Percentiles rank a stretch among this genome's conserved stretches.
These are phyloP conservation scores for Glomeris marginata DNA, from an alignment of 2,888 invertebrate species.

Conservation along the genomic window DNA sequence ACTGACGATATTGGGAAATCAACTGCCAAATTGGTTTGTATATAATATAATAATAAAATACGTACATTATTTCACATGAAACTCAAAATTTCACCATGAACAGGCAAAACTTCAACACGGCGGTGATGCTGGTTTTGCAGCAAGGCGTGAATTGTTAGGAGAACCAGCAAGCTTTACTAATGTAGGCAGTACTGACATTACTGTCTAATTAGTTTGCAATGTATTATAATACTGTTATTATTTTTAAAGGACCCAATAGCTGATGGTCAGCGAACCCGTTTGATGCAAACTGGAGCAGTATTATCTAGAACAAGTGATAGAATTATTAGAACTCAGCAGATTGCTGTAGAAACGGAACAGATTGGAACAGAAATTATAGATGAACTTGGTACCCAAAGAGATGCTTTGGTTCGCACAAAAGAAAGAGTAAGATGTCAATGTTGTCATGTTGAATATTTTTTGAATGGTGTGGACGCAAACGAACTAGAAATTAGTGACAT, in stretches of 20 bases:
- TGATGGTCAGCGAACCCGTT: slow-evolving; percentile 1
- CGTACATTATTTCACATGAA: background rate
- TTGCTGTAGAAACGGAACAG: slow-evolving; percentile 64
- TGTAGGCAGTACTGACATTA: background rate
- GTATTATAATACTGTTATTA: background rate
- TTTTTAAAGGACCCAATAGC: background rate
- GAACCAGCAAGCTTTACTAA: background rate
- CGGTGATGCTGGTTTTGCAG: background rate
- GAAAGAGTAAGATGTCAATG: slow-evolving; percentile 33
- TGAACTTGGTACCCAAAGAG: slow-evolving; percentile 59
- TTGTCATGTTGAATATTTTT: background rate
- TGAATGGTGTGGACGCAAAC: too few species aligned
- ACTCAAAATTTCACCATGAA: background rate
- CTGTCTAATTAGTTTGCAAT: background rate
- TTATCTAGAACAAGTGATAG: slow-evolving; percentile 7
- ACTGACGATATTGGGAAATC: slow-evolving; percentile 7
- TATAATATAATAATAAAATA: slow-evolving; percentile 4
- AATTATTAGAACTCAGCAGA: slow-evolving; percentile 47
- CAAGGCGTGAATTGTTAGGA: slow-evolving; percentile 7
- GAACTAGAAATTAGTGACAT: too few species aligned
- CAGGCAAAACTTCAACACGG: background rate
- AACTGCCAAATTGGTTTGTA: background rate
- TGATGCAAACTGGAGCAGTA: slow-evolving; percentile 6
- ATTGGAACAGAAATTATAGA: slow-evolving; percentile 59
- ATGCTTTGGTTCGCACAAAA: slow-evolving; percentile 46